phyloP scores from a whole-genome alignment of 2,113 vertebrate species.

The Turnix velox region DNA sequence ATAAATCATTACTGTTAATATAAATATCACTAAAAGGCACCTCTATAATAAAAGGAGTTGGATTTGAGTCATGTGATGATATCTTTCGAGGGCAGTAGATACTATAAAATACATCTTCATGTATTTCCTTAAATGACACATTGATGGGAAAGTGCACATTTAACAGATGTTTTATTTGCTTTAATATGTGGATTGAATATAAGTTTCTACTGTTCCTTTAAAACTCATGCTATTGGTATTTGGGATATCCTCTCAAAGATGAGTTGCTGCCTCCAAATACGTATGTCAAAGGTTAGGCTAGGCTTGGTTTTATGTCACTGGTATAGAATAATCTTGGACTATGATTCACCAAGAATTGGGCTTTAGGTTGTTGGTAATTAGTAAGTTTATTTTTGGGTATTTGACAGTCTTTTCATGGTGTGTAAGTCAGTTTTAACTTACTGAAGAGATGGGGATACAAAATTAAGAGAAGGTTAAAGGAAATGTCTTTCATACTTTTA shows the following conservation, averaged over 20 bases:
- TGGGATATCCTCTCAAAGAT: not conserved
- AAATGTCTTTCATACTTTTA: not conserved
- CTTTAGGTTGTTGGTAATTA: not conserved
- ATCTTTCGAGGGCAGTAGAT: not conserved
- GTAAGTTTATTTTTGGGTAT: not conserved
- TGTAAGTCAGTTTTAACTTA: not conserved
- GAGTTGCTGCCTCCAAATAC: not conserved
- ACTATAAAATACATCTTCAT: not conserved
- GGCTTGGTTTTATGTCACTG: rapidly evolving
- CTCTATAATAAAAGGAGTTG: not conserved
- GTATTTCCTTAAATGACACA: rapidly evolving
- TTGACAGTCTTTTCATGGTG: not conserved
- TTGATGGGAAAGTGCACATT: not conserved
- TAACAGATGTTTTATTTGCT: not conserved
- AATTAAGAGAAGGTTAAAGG: not conserved
- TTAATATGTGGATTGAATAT: rapidly evolving
- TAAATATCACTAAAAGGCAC: not conserved
- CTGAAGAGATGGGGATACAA: rapidly evolving
- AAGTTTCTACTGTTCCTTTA: not conserved
- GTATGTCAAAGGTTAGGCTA: no score
- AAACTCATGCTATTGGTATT: rapidly evolving
- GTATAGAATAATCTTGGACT: not conserved
- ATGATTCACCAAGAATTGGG: not conserved
- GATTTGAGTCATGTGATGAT: not conserved
- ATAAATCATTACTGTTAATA: not conserved